Conservation (phyloP, 2,888 invertebrate species). For the Limenitis camilla region DNA sequence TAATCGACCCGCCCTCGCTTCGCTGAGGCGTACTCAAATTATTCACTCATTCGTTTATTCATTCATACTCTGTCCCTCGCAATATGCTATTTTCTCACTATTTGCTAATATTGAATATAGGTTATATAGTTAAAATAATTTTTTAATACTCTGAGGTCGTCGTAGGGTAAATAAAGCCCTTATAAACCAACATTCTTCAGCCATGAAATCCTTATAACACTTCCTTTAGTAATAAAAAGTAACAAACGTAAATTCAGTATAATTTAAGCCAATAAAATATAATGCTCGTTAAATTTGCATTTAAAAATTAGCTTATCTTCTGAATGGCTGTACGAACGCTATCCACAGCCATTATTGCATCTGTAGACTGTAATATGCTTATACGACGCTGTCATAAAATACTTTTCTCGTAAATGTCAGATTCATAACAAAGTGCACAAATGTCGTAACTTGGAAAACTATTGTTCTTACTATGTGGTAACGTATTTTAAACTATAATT, state of each 20-base stretch:
- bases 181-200: too few species aligned
- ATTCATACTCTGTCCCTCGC: too few species aligned
- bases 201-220: too few species aligned
- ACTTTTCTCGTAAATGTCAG: conserved; percentile 7
- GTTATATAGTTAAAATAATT: too few species aligned
- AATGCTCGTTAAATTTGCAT: neutral
- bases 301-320: conserved; percentile 3
- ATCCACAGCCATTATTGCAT: neutral
- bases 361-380: neutral
- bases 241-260: neutral
- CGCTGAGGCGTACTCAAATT: too few species aligned
- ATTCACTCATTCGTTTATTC: too few species aligned
- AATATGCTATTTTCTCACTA: too few species aligned
- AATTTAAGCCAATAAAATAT: neutral
- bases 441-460: neutral
- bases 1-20: too few species aligned
- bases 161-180: too few species aligned
- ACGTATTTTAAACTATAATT: neutral
- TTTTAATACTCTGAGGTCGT: too few species aligned
- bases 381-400: conserved; percentile 12
- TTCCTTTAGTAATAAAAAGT: neutral
- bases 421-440: conserved; percentile 1
- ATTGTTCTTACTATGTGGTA: conserved; percentile 12
- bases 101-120: too few species aligned
- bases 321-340: neutral